These are phyloP conservation scores for Phyllotreta striolata DNA, from an alignment of 2,888 invertebrate species.

Conservation along the genomic window DNA sequence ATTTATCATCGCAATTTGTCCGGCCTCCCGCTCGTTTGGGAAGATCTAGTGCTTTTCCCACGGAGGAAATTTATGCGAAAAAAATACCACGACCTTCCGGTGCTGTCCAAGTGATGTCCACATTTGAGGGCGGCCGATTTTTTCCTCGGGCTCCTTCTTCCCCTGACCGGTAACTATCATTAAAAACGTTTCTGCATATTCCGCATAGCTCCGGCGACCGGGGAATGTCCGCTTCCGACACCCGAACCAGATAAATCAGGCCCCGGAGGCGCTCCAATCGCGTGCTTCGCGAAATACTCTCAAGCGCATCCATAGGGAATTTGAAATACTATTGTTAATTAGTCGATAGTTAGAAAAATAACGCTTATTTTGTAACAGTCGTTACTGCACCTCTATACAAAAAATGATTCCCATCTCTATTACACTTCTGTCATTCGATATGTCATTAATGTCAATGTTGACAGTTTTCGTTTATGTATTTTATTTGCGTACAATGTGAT, in stretches of 20 bases:
- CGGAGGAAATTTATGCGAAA: too few relatives aligned
- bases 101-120: conserved; percentile 34
- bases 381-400: too few relatives aligned
- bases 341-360: too few relatives aligned
- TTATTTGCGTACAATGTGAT: too few relatives aligned
- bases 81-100: conserved; percentile 25
- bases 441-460: too few relatives aligned
- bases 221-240: conserved; percentile 44
- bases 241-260: conserved; percentile 46
- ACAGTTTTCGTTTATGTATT: too few relatives aligned
- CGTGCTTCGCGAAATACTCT: conserved; percentile 21
- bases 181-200: conserved; percentile 35
- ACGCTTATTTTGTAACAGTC: too few relatives aligned
- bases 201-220: conserved; percentile 33
- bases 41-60: too few relatives aligned
- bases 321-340: neutral
- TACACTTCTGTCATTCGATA: too few relatives aligned
- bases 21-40: too few relatives aligned
- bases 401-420: too few relatives aligned
- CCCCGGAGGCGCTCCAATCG: conserved; percentile 18
- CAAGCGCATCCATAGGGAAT: conserved; percentile 5
- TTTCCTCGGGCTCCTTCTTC: conserved; percentile 39
- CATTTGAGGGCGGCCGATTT: conserved; percentile 33
- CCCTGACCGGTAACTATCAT: conserved; percentile 36
- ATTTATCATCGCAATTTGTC: too few relatives aligned